Evolutionary conservation across 2,888 invertebrate species (phyloP).

Genomic region (Sipha maydis): DNA sequence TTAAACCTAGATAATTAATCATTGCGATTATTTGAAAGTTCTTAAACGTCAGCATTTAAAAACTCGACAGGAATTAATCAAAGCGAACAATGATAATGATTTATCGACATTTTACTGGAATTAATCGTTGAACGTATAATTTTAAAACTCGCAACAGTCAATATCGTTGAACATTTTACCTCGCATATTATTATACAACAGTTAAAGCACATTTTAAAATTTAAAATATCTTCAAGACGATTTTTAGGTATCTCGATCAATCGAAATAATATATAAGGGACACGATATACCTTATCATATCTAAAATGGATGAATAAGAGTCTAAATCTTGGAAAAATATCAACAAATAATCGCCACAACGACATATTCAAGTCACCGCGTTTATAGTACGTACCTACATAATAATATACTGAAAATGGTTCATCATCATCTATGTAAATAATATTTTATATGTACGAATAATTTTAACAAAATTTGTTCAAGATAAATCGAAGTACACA

Average conservation of each 20-base stretch:
- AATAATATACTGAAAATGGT: neutral
- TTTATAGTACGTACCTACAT: too few species aligned
- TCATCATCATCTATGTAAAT: neutral
- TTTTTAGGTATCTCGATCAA: too few species aligned
- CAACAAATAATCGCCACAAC: neutral
- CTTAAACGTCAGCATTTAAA: slow-evolving; percentile 16
- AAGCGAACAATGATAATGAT: slow-evolving; percentile 12
- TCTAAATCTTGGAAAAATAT: neutral
- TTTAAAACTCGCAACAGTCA: neutral
- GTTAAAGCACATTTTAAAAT: neutral
- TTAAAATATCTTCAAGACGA: neutral
- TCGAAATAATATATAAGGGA: neutral
- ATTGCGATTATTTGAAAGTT: slow-evolving; percentile 37
- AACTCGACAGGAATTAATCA: slow-evolving; percentile 13
- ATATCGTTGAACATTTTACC: too few species aligned
- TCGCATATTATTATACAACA: too few species aligned
- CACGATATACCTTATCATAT: neutral
- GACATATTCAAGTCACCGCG: too few species aligned
- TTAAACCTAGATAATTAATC: slow-evolving; percentile 34
- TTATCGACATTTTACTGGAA: neutral
- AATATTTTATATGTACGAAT: too few species aligned
- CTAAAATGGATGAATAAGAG: too few species aligned
- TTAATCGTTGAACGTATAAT: neutral
- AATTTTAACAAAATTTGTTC: too few species aligned
- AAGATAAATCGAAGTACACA: too few species aligned